These are phyloP conservation scores for Aegotheles bennettii DNA, from an alignment of 2,113 vertebrate species.

Conservation along the genomic window DNA sequence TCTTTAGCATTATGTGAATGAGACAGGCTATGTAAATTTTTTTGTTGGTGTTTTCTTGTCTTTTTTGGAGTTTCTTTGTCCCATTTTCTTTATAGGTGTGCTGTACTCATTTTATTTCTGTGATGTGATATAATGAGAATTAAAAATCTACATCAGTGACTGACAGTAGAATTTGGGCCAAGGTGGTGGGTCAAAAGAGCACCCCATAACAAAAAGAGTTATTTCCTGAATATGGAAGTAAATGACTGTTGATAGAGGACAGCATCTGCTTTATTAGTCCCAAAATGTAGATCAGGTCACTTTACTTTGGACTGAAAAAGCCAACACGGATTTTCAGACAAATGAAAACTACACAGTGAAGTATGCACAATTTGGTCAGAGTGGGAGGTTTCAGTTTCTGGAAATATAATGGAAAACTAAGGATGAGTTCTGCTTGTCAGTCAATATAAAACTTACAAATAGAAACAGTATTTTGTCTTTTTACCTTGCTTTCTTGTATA, in stretches of 20 bases:
- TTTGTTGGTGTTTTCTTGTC: not conserved
- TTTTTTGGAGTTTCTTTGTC: not conserved
- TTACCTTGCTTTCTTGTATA: not conserved
- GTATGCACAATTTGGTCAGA: not conserved
- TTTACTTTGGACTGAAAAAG: constrained; percentile 51
- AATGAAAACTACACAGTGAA: not conserved
- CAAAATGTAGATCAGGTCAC: constrained; percentile 8
- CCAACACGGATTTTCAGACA: constrained; percentile 19
- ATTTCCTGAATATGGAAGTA: constrained; percentile 41
- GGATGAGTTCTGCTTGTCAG: not conserved
- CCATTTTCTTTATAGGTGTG: not conserved
- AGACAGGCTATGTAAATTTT: not conserved
- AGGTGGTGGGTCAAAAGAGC: not conserved
- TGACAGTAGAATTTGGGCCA: not conserved
- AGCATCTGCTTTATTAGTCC: constrained; percentile 48
- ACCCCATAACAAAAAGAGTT: too few species aligned
- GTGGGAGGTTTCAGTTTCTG: not conserved
- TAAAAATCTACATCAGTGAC: not conserved
- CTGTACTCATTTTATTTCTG: not conserved
- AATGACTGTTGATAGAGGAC: constrained; percentile 45
- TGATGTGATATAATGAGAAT: not conserved
- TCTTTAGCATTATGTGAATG: not conserved
- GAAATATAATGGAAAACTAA: not conserved
- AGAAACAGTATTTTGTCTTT: not conserved
- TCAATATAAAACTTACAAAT: not conserved